phyloP scores from a whole-genome alignment of 64 coral and sea anemone genomes.

The Acropora tenuis region DNA sequence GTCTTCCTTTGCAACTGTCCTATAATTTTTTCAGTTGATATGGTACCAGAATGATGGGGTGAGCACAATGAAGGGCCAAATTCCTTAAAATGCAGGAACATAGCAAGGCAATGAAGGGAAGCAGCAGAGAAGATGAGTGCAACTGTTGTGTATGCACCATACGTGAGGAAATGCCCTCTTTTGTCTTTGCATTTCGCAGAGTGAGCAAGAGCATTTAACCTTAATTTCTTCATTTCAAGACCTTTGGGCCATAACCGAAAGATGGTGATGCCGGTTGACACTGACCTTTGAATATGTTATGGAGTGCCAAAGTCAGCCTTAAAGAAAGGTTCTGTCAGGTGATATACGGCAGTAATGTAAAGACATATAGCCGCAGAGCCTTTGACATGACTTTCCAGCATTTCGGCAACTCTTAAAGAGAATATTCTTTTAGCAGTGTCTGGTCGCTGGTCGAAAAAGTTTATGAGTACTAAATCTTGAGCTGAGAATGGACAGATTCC shows the following conservation, averaged over 20 bases:
- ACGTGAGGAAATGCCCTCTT: conserved; percentile 32
- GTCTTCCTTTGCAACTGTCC: conserved; percentile 41
- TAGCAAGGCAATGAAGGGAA: neutral
- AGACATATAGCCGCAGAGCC: conserved; percentile 15
- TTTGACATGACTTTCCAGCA: conserved; percentile 1
- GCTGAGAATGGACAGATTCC: neutral
- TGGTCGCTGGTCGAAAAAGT: conserved; percentile 15
- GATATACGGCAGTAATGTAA: conserved; percentile 33
- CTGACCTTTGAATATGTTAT: conserved; percentile 24
- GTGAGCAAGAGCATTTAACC: neutral
- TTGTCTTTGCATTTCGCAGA: conserved; percentile 8
- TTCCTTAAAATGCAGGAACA: conserved; percentile 60
- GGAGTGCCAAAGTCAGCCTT: neutral
- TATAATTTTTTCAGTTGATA: conserved; percentile 2
- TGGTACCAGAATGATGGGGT: conserved; percentile 14
- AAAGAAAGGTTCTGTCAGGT: conserved; percentile 2
- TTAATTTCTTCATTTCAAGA: conserved; percentile 17
- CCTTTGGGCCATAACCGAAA: conserved; percentile 14
- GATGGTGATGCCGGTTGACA: conserved; percentile 39
- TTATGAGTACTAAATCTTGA: conserved; percentile 1
- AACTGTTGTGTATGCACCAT: conserved; percentile 37
- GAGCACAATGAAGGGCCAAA: conserved; percentile 6
- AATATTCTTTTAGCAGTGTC: conserved; percentile 38
- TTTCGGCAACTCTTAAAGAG: neutral
- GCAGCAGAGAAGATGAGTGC: conserved; percentile 41